Evolutionary conservation across 53 echinoderm and acorn worm species (phyloP).

Genomic region (Echinarachnius parma): DNA sequence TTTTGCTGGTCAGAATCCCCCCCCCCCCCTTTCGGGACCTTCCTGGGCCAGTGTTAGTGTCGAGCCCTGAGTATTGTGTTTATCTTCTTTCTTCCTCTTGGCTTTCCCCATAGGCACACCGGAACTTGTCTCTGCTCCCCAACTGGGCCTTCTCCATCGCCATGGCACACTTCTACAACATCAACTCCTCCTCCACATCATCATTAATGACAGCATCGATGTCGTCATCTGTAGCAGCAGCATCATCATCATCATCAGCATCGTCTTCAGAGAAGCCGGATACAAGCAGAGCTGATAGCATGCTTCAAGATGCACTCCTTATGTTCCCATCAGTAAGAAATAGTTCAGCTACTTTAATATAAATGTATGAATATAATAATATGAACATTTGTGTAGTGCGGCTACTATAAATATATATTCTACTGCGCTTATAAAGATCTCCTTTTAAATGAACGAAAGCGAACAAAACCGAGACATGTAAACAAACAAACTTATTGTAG

Average conservation of each 20-base stretch:
- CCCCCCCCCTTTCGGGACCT: too few species aligned
- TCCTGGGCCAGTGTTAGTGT: too few species aligned
- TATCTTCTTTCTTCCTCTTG: neutral
- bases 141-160: conserved; percentile 95
- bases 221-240: neutral
- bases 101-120: conserved; percentile 61
- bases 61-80: neutral
- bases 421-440: too few species aligned
- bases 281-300: conserved; percentile 54
- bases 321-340: conserved; percentile 90
- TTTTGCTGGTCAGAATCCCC: too few species aligned
- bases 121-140: conserved; percentile 91
- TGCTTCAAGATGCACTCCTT: conserved; percentile 78
- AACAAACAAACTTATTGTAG: too few species aligned
- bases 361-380: too few species aligned
- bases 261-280: conserved; percentile 28
- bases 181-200: conserved; percentile 13
- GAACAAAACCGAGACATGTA: too few species aligned
- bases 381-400: too few species aligned
- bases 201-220: neutral
- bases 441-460: too few species aligned
- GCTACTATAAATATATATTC: too few species aligned
- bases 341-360: too few species aligned
- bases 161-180: conserved; percentile 67
- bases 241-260: neutral